A percentile compares a stretch with the other conserved stretches of the same genome.
Evolutionary conservation across 1,140 invertebrate species (phyloP).

Genomic region (Heterodera carotae): DNA sequence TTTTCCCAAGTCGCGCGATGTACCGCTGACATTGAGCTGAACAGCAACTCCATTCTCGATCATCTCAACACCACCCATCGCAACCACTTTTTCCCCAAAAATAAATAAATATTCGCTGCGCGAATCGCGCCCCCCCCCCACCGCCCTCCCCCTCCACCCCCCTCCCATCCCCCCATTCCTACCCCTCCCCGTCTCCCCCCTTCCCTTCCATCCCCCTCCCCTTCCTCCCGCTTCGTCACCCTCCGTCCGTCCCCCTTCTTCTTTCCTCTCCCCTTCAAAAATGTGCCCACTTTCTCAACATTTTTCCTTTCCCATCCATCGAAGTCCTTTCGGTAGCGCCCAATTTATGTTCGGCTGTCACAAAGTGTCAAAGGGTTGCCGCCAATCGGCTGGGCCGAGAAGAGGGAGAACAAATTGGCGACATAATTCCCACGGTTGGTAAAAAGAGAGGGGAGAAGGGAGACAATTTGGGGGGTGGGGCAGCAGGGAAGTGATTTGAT

Average conservation of each 20-base stretch:
- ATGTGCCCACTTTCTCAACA: neutral
- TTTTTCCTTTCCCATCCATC: neutral
- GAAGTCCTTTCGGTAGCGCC: neutral
- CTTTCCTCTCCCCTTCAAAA: too few species aligned
- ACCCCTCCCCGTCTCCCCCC: too few species aligned
- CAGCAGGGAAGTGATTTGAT: too few species aligned
- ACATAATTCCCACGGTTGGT: slow-evolving; percentile 11
- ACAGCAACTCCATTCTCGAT: too few species aligned
- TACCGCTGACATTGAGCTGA: too few species aligned
- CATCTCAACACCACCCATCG: too few species aligned
- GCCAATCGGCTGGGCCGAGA: neutral
- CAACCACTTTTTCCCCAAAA: neutral
- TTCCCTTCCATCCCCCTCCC: too few species aligned
- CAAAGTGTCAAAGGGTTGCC: slow-evolving; percentile 12
- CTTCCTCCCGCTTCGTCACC: too few species aligned
- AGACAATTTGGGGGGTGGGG: neutral
- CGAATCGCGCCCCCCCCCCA: neutral
- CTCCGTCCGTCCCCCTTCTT: too few species aligned
- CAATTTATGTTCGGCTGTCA: slow-evolving; percentile 4
- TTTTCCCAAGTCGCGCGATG: too few species aligned
- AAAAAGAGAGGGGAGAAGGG: neutral
- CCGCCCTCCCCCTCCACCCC: too few species aligned
- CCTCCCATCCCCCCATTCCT: too few species aligned
- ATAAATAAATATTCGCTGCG: neutral
- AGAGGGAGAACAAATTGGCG: slow-evolving; percentile 15